A percentile compares a stretch with the other conserved stretches of the same genome.
Evolutionary conservation across 2,888 invertebrate species (phyloP).

Genomic region (Caprella mutica): DNA sequence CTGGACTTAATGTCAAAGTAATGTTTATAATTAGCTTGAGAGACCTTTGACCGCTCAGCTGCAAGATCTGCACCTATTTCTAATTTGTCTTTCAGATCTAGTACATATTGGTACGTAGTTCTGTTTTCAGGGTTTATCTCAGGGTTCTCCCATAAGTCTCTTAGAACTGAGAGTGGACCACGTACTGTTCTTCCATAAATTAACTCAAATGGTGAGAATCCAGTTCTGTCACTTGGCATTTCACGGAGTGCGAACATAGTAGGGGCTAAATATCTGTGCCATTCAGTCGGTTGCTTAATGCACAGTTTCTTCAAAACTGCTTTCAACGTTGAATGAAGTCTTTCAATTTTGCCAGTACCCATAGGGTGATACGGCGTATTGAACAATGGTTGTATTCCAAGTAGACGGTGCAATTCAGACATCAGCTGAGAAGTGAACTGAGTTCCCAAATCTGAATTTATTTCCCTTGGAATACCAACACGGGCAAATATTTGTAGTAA

Average conservation of each 20-base stretch:
- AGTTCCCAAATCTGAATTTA: not conserved
- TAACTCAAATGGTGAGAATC: conserved; percentile 12
- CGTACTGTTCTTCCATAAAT: conserved; percentile 6
- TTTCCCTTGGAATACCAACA: conserved; percentile 1
- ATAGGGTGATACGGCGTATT: conserved; percentile 5
- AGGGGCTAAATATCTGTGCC: not conserved
- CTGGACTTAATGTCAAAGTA: conserved; percentile 4
- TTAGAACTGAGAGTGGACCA: conserved; percentile 6
- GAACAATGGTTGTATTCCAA: conserved; percentile 3
- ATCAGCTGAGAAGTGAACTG: not conserved
- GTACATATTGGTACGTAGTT: conserved; percentile 1
- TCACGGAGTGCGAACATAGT: conserved; percentile 12
- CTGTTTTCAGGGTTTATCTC: not conserved
- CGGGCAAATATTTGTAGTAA: not conserved
- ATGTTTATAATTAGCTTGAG: not conserved
- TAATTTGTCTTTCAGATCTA: not conserved
- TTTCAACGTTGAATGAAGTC: conserved; percentile 5
- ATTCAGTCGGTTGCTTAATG: not conserved
- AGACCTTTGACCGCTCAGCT: not conserved
- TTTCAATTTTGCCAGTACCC: conserved; percentile 6
- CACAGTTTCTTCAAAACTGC: conserved; percentile 1
- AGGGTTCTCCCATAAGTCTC: conserved; percentile 7
- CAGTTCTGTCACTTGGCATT: conserved; percentile 10
- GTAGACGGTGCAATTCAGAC: conserved; percentile 1
- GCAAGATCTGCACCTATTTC: conserved; percentile 3